Base-by-base conservation (phyloP, 2,113 vertebrate species). In the Ptychochromis oligacanthus region DNA sequence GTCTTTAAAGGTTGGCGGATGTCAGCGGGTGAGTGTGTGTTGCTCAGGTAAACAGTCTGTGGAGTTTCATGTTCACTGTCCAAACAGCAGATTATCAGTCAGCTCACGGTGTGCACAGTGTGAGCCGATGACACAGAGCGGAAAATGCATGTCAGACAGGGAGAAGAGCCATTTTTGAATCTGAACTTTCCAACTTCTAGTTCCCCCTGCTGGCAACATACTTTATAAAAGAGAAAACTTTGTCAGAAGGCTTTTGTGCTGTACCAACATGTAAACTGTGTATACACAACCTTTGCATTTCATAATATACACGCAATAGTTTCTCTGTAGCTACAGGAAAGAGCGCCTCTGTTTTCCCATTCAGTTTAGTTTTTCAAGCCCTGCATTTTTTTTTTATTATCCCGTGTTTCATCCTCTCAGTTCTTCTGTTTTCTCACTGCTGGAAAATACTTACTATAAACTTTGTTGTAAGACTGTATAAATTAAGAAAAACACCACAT, bases 121-220 rank as follows among this genome's bases (percentile, higher is more conserved):
- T 77, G 79, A 81, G 84, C 57, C 2, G 36, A 31, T 82, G 82
- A 82, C 81, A 87, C 72, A 1, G 36, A 83, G 82, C 88, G 87
- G 86, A 92, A 92, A 91, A 83, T 31, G 18, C 67, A 56, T 34
- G 80, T 83, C 85, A 83, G 81, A 46, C 4, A 26, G n/a, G 4
- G 46, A 83, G 77, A 85, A 22, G 77, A 75, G 87, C 82, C 90
- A 85, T 90, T 91, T 90, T 80, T 83, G 81, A 76, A 78, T 11
- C 24, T 77, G 74, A 65, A 84, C 58, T 88, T 85, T 86, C 82
- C 85, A 83, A 46, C 75, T 40, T 89, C 34, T 92, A 76, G 75
- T 85, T 84, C 86, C 85, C 87, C 88, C 90, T 93, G 64, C 84
- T 90, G 91, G 85, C 28, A 57, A 78, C 26, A 84, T 10, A 1